Percentiles rank a stretch among this genome's conserved stretches.
Conservation (phyloP, 2,888 invertebrate species). For the Branchellion lobata region DNA sequence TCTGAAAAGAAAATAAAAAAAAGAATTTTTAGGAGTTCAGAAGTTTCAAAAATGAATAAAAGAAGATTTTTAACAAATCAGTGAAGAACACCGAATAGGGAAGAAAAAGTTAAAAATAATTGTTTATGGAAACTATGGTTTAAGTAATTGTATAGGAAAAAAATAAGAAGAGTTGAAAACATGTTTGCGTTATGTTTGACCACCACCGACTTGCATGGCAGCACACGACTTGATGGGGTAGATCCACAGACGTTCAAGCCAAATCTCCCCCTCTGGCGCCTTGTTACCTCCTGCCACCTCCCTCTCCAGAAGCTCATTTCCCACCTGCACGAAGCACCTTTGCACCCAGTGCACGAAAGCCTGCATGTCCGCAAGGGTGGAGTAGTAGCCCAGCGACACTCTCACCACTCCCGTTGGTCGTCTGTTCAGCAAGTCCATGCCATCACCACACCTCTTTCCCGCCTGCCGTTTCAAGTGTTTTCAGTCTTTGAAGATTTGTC, state of each 20-base stretch:
- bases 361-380: conserved; percentile 73
- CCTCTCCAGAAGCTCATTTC: neutral
- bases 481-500: too few relatives aligned
- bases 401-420: conserved; percentile 87
- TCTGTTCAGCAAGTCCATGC: conserved; percentile 79
- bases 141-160: too few relatives aligned
- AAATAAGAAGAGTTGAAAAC: too few relatives aligned
- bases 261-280: neutral
- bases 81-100: too few relatives aligned
- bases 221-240: conserved; percentile 91
- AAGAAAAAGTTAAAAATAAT: too few relatives aligned
- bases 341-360: conserved; percentile 74
- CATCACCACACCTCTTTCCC: conserved; percentile 89
- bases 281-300: neutral
- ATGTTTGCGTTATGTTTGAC: too few relatives aligned
- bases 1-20: too few relatives aligned
- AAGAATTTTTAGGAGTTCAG: too few relatives aligned
- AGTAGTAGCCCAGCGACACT: conserved; percentile 89
- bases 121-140: too few relatives aligned
- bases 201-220: conserved; percentile 67
- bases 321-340: conserved; percentile 69
- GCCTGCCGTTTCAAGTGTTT: too few relatives aligned
- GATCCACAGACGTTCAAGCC: conserved; percentile 67
- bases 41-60: too few relatives aligned
- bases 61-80: too few relatives aligned